Conservation (phyloP, 1,140 invertebrate species). For the Archivesica marissinica region DNA sequence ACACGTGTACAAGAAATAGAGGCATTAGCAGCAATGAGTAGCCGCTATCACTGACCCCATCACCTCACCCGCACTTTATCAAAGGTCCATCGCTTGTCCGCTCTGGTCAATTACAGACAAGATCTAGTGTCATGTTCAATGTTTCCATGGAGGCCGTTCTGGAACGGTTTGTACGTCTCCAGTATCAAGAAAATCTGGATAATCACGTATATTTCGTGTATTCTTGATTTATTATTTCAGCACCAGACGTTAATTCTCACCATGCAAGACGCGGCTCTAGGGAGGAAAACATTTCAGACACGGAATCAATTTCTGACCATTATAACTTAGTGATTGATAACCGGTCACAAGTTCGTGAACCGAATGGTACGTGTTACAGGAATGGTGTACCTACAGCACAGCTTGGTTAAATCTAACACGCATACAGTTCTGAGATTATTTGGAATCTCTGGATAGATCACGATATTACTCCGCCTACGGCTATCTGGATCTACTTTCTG, state of each 20-base stretch:
- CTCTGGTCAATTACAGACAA: not conserved
- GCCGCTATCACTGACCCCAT: constrained; percentile 13
- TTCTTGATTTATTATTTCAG: not conserved
- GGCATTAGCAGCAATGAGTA: not conserved
- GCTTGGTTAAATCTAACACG: too few relatives aligned
- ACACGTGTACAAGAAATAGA: constrained; percentile 13
- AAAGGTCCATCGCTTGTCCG: constrained; percentile 27
- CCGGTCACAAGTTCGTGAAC: too few relatives aligned
- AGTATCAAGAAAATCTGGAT: not conserved
- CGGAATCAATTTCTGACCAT: not conserved
- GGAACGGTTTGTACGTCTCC: not conserved
- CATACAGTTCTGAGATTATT: too few relatives aligned
- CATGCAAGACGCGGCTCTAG: not conserved
- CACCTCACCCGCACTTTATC: not conserved
- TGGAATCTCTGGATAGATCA: too few relatives aligned
- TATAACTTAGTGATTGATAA: too few relatives aligned
- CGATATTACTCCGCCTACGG: too few relatives aligned
- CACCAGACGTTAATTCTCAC: not conserved
- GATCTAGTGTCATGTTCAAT: not conserved
- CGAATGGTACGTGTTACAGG: too few relatives aligned
- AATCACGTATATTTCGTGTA: not conserved
- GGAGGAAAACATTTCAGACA: not conserved
- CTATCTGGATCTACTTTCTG: too few relatives aligned
- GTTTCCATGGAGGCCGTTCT: not conserved
- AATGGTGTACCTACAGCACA: too few relatives aligned